phyloP scores from a whole-genome alignment of 64 coral and sea anemone species.

The Montipora sp. region DNA sequence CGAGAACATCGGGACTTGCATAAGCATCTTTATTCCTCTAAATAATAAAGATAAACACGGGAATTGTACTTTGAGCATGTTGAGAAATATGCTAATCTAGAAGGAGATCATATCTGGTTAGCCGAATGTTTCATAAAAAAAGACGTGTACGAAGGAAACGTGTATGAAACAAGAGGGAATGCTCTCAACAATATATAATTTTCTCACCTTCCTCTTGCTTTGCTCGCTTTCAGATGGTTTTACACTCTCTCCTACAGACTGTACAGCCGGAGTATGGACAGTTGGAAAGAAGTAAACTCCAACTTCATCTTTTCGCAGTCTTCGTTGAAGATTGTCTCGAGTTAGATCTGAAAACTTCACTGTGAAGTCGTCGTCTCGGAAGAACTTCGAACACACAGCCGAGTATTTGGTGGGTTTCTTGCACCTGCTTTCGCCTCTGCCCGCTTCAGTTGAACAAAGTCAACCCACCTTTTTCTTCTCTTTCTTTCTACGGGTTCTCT shows the following conservation, averaged over 20 bases:
- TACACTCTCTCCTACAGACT: no score
- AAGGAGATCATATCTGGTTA: no score
- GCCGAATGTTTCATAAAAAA: no score
- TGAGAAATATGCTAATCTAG: no score
- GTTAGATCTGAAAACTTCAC: no score
- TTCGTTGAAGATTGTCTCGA: neutral
- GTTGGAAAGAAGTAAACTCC: slow-evolving; percentile 8
- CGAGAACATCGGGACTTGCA: no score
- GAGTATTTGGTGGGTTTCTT: slow-evolving; percentile 32
- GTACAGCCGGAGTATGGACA: neutral
- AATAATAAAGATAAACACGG: no score
- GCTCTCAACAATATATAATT: neutral
- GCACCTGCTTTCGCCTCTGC: neutral
- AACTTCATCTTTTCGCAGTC: slow-evolving; percentile 14
- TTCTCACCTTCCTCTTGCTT: neutral
- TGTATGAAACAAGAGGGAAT: neutral
- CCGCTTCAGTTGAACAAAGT: neutral
- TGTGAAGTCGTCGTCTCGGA: neutral
- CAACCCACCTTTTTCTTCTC: slow-evolving; percentile 7
- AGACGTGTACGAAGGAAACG: no score
- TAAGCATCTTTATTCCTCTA: no score
- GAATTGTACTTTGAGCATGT: no score
- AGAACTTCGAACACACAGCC: slow-evolving; percentile 46
- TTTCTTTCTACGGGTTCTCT: slow-evolving; percentile 1
- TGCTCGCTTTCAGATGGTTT: neutral